Base-by-base conservation (phyloP, 2,797 vertebrate species). In the Gadopsis marmoratus region DNA sequence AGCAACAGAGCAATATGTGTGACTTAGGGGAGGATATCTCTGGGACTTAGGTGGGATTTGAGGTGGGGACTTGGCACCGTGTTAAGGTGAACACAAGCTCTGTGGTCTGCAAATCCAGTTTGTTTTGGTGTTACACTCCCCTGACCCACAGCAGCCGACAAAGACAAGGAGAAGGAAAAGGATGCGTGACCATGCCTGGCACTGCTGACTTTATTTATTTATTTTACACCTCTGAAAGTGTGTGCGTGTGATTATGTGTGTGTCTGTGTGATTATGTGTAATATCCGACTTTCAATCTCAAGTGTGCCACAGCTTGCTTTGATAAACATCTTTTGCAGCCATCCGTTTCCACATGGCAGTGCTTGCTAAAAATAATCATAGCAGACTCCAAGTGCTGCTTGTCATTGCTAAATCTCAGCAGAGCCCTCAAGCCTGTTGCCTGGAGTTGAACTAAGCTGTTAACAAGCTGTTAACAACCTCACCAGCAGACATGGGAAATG, bases 401-500 rank as follows among this genome's bases (percentile, higher is more conserved):
- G 88, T 88, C 86, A 72, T 73, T 61, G 76, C 76, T 77, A 79
- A 90, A 88, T 85, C 91, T 91, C 88, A 68, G 83, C 86, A 90
- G 84, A 88, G 87, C 88, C 86, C 86, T 76, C 7, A 7, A 88
- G 92, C 82, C 90, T 79, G 81, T 78, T 89, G 91, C 90, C 85
- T 66, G 41, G 39, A 88, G 93, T 85, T 77, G 71, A 86, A 90
- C 83, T 78, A 78, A 80, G 81, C 87, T 87, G 90, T 90, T 90
- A 91, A 92, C 89, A 90, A 91, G 91, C 90, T 90, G 90, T 90
- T 90, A 88, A 88, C 92, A 88, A 64, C 66, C 61, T 81, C 79
- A 65, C 73, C 78, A 75, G 64, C 73, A 88, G 81, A 78, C 77
- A 74, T 41, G 83, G 81, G 62, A 69, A 79, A 83, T 82, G 59